Base-by-base conservation (phyloP, 2,888 invertebrate genomes). In the Lingula anatina region DNA sequence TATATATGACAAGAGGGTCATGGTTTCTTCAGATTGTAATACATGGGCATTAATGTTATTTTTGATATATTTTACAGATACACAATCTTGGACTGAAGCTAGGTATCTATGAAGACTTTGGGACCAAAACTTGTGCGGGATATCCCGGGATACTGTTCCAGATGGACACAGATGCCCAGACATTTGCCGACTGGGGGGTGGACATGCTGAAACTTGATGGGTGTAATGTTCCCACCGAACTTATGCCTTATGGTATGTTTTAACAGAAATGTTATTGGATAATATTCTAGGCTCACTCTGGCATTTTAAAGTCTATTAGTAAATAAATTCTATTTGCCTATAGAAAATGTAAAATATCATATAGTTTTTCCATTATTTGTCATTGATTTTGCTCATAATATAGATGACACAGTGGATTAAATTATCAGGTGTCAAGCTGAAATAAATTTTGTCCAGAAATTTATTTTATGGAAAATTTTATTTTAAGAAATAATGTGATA, bases 161-260 rank as follows among this genome's bases (percentile, higher is more conserved):
- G 79, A 83, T 92, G 66, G 85, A 89, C 69, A 83, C 83, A 2
- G 96, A 97, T 76, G 95, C 96, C 0, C 81, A 86, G 31, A 90
- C 90, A 0, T 96, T 97, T 76, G 94, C 94, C 1, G 85, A 88
- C 1, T 99, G 97, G 97, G 76, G 74, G 54, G 93, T 97, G 21
- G 97, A 99, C 77, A 94, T 93, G 76, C 89, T 97, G 2, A 97
- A 97, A 76, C 80, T 97, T 56, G 97, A 99, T 75, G 97, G 97
- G 0, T 99, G 97, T 77, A 91, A 97, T 73, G 89, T 93, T 0
- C 85, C 90, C 58, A 89, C 90, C 0, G 81, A 63, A 9, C 64
- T 73, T 49, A 76, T 77, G 67, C 64, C 70, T 28, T 59, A 66
- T 46, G 78, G 78, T 77, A 52, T 39, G 55, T 50, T 3, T 15